A percentile compares a stretch with the other conserved stretches of the same genome.
phyloP scores from a whole-genome alignment of 2,113 vertebrate species.

The Bombycilla garrulus region DNA sequence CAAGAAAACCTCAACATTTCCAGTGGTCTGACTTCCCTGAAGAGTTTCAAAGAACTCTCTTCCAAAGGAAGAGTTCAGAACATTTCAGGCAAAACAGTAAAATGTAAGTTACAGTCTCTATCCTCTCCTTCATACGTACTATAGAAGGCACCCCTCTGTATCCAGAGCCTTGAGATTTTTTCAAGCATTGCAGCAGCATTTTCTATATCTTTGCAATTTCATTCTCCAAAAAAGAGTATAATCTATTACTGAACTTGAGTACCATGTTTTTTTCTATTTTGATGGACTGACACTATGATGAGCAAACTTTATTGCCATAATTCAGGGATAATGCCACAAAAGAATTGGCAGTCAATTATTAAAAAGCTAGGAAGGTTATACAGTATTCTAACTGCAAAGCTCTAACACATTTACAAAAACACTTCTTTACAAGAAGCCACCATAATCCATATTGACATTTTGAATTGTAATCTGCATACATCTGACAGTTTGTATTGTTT shows the following conservation, averaged over 20 bases:
- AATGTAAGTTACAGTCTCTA: neutral
- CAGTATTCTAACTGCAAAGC: neutral
- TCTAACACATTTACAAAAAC: neutral
- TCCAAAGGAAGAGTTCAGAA: neutral
- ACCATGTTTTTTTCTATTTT: neutral
- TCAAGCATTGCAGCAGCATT: neutral
- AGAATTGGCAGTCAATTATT: neutral
- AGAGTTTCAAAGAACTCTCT: neutral
- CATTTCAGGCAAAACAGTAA: neutral
- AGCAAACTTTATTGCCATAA: neutral
- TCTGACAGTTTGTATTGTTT: neutral
- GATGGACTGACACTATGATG: neutral
- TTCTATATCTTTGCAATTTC: neutral
- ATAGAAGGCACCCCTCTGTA: neutral
- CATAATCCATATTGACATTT: neutral
- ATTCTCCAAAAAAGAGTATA: neutral
- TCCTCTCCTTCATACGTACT: neutral
- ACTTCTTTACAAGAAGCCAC: neutral
- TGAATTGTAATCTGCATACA: neutral
- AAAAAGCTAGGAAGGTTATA: neutral
- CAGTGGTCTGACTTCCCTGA: neutral
- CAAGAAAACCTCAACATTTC: neutral
- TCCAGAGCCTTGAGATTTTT: neutral
- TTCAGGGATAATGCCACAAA: neutral
- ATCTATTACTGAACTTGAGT: neutral